Evolutionary conservation across 2,797 vertebrate genomes (phyloP).

Genomic region (Lagocephalus sceleratus): DNA sequence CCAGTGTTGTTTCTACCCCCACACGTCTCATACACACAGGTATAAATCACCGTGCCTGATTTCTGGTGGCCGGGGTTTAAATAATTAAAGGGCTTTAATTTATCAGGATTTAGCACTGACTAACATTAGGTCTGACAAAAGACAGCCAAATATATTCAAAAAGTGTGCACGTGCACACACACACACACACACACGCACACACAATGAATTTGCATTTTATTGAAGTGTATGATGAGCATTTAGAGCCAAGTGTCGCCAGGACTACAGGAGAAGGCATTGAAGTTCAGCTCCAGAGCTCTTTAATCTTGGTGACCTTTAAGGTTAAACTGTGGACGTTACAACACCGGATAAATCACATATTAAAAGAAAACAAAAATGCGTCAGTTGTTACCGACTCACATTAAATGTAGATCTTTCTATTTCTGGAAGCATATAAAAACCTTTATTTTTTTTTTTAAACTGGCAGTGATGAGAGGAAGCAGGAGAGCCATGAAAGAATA

Average conservation of each 20-base stretch:
- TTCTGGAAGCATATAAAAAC: constrained; percentile 22
- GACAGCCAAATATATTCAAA: constrained; percentile 47
- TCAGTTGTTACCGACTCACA: constrained; percentile 7
- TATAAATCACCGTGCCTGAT: constrained; percentile 75
- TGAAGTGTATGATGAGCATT: constrained; percentile 27
- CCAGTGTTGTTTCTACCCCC: constrained; percentile 65
- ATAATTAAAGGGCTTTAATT: constrained; percentile 83
- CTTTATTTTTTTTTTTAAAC: constrained; percentile 7
- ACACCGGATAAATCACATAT: constrained; percentile 10
- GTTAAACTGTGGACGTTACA: constrained; percentile 23
- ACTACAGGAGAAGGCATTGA: constrained; percentile 43
- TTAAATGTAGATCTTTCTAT: constrained; percentile 3
- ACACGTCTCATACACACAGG: constrained; percentile 58
- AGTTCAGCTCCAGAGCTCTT: constrained; percentile 53
- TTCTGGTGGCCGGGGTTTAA: constrained; percentile 76
- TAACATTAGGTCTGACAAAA: constrained; percentile 66
- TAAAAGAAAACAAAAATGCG: constrained; percentile 18
- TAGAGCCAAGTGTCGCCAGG: constrained; percentile 36
- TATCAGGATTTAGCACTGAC: constrained; percentile 75
- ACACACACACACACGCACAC: constrained; percentile 38
- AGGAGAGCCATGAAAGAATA: constrained; percentile 21
- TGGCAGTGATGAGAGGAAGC: constrained; percentile 17
- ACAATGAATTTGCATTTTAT: constrained; percentile 53
- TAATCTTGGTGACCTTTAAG: constrained; percentile 27
- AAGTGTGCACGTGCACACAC: constrained; percentile 25